Conservation (phyloP, 2,888 invertebrate species). For the Bellardia pandia region DNA sequence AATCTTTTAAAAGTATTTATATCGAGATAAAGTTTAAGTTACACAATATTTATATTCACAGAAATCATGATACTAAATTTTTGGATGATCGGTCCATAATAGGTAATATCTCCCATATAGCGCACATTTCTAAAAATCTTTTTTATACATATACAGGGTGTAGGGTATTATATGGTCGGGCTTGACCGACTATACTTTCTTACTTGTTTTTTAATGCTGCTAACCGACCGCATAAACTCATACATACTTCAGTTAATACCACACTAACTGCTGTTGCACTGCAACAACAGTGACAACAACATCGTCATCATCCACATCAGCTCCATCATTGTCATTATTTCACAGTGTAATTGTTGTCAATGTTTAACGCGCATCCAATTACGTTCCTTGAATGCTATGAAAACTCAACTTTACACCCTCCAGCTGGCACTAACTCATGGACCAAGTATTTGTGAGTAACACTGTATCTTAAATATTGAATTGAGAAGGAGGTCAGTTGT, state of each 20-base stretch:
- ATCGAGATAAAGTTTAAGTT: no score
- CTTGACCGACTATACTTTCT: no score
- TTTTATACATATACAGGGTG: no score
- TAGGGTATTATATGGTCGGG: no score
- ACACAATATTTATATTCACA: no score
- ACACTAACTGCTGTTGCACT: conserved; percentile 34
- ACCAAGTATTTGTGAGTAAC: neutral
- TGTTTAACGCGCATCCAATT: conserved; percentile 68
- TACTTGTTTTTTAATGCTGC: conserved; percentile 21
- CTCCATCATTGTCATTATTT: conserved; percentile 50
- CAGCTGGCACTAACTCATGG: neutral
- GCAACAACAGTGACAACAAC: conserved; percentile 34
- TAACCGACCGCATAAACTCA: conserved; percentile 42
- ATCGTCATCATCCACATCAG: conserved; percentile 2
- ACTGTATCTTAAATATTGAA: conserved; percentile 2
- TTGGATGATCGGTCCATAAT: no score
- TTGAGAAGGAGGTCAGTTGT: neutral
- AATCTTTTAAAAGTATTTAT: no score
- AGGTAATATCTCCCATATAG: no score
- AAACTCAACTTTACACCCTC: neutral
- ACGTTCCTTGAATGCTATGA: conserved; percentile 34
- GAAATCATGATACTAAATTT: no score
- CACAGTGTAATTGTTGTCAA: conserved; percentile 48
- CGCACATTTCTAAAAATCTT: no score
- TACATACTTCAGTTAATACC: conserved; percentile 14